These are phyloP conservation scores for Oxyura jamaicensis DNA, from an alignment of 2,113 vertebrate species.

Conservation along the genomic window DNA sequence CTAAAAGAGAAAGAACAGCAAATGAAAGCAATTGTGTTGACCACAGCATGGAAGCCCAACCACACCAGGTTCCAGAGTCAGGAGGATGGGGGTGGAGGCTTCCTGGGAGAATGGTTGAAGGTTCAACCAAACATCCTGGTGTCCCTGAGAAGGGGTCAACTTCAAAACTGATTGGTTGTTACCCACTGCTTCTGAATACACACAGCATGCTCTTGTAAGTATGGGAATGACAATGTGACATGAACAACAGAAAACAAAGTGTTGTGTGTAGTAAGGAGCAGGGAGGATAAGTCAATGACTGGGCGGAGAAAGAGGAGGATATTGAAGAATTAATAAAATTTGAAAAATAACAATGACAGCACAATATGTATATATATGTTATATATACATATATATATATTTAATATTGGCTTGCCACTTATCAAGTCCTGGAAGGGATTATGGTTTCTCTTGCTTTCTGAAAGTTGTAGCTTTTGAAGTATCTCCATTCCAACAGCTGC, in stretches of 20 bases:
- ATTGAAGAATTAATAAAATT: not conserved
- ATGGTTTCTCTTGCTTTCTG: not conserved
- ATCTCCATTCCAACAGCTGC: not conserved
- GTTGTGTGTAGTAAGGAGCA: not conserved
- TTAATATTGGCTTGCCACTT: not conserved
- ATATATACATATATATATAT: not conserved
- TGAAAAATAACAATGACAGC: not conserved
- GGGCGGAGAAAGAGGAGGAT: not conserved
- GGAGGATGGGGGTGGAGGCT: rapidly evolving
- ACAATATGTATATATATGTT: not conserved
- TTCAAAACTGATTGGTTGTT: not conserved
- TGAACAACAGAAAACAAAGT: not conserved
- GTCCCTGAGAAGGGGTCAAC: rapidly evolving
- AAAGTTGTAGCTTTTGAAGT: not conserved
- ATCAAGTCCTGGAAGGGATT: not conserved
- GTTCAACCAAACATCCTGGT: not conserved
- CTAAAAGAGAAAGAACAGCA: not conserved
- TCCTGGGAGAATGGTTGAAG: not conserved
- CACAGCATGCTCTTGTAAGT: not conserved
- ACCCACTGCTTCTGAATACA: not conserved
- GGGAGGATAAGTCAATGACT: not conserved
- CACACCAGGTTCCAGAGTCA: not conserved
- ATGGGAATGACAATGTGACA: not conserved
- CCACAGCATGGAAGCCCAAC: not conserved
- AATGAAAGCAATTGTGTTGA: not conserved